Conservation (phyloP, 1,140 invertebrate genomes). For the Lithobius niger region DNA sequence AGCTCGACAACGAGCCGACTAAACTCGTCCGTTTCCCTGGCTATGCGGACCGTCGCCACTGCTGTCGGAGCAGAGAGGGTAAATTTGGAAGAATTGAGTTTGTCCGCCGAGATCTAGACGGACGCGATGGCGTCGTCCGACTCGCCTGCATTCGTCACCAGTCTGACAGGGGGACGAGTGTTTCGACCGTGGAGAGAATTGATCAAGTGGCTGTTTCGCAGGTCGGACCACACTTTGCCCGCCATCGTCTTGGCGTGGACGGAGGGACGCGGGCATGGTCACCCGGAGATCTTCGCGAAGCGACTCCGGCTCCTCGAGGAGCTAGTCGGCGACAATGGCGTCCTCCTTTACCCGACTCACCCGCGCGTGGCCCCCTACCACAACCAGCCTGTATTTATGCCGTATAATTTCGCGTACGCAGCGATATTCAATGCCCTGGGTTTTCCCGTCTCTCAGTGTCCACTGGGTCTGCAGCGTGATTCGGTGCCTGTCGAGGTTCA, state of each 20-base stretch:
- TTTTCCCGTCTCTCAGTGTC: constrained; percentile 14
- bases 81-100: too few species aligned
- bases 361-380: constrained; percentile 32
- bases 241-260: too few species aligned
- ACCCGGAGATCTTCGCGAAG: constrained; percentile 10
- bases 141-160: too few species aligned
- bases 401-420: constrained; percentile 33
- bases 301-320: constrained; percentile 17
- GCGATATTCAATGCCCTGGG: constrained; percentile 28
- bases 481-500: constrained; percentile 34
- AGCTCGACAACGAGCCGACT: too few species aligned
- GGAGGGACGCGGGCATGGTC: constrained; percentile 33
- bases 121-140: too few species aligned
- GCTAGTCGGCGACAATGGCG: constrained; percentile 28
- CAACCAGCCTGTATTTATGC: constrained; percentile 30
- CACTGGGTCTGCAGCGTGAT: constrained; percentile 30
- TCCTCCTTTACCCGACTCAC: constrained; percentile 34
- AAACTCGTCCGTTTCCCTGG: too few species aligned
- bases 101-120: too few species aligned
- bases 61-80: too few species aligned
- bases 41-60: too few species aligned
- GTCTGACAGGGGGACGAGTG: too few species aligned
- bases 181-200: too few species aligned
- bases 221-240: constrained; percentile 72
- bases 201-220: constrained; percentile 51